These are phyloP conservation scores for Atlantisia rogersi DNA, from an alignment of 2,113 vertebrate species.

Conservation along the genomic window DNA sequence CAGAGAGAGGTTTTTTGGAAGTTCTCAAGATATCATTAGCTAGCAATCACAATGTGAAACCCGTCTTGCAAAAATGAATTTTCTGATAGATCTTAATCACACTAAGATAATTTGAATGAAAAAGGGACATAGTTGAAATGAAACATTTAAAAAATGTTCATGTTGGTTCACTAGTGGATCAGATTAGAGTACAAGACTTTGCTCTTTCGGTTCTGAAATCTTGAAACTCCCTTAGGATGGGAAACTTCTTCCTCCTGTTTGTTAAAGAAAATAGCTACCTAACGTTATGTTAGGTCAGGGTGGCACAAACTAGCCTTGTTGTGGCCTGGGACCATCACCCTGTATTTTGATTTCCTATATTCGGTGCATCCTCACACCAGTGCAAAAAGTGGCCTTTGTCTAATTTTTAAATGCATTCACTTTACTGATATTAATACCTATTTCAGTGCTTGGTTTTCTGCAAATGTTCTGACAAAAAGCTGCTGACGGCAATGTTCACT, in stretches of 20 bases:
- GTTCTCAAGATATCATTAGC: neutral
- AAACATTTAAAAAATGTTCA: neutral
- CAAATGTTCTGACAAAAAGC: neutral
- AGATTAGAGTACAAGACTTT: conserved; percentile 31
- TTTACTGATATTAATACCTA: neutral
- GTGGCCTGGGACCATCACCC: neutral
- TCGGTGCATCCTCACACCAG: neutral
- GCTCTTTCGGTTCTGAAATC: neutral
- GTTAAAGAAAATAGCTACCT: neutral
- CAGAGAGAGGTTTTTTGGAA: neutral
- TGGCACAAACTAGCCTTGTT: neutral
- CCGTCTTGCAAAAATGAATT: neutral
- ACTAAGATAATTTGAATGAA: neutral
- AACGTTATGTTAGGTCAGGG: neutral
- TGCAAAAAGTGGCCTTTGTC: neutral
- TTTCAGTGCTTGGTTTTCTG: neutral
- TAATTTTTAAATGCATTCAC: neutral
- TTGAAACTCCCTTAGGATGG: neutral
- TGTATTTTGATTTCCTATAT: neutral
- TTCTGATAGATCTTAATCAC: neutral
- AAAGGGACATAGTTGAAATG: neutral
- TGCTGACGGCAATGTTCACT: neutral
- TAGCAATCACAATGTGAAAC: neutral
- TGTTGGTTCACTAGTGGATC: neutral
- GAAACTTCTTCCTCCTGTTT: neutral